phyloP scores from a whole-genome alignment of 2,888 invertebrate genomes.

The Chironomus riparius region DNA sequence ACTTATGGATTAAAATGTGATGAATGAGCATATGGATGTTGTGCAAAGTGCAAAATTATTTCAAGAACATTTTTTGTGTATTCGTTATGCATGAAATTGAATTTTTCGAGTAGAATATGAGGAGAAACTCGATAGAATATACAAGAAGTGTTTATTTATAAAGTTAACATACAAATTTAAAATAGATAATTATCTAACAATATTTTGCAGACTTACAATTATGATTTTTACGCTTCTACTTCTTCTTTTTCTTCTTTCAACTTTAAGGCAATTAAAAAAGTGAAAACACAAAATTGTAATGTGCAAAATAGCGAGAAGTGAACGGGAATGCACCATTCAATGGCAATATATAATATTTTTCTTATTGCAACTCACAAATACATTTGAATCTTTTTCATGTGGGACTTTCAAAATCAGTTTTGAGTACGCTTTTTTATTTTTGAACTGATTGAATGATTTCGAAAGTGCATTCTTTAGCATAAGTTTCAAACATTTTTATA shows the following conservation, averaged over 20 bases:
- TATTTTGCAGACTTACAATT: neutral
- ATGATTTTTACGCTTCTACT: neutral
- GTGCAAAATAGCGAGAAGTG: neutral
- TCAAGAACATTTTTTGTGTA: too few relatives aligned
- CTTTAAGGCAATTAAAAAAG: conserved; percentile 21
- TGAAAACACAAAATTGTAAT: conserved; percentile 5
- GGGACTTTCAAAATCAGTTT: conserved; percentile 13
- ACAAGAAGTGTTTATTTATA: neutral
- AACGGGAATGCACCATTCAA: conserved; percentile 4
- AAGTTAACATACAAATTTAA: neutral
- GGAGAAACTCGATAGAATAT: neutral
- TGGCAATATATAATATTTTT: neutral
- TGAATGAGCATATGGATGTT: too few relatives aligned
- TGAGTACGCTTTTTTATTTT: too few relatives aligned
- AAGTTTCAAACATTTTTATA: too few relatives aligned
- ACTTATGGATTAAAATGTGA: too few relatives aligned
- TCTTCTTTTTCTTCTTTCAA: neutral
- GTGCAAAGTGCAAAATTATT: too few relatives aligned
- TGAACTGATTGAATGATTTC: conserved; percentile 22
- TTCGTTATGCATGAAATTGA: too few relatives aligned
- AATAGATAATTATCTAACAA: conserved; percentile 2
- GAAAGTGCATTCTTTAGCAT: conserved; percentile 21
- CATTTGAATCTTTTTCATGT: neutral
- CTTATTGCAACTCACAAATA: neutral
- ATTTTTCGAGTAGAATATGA: neutral